These are phyloP conservation scores for Sesia apiformis DNA, from an alignment of 2,888 invertebrate species.

Conservation along the genomic window DNA sequence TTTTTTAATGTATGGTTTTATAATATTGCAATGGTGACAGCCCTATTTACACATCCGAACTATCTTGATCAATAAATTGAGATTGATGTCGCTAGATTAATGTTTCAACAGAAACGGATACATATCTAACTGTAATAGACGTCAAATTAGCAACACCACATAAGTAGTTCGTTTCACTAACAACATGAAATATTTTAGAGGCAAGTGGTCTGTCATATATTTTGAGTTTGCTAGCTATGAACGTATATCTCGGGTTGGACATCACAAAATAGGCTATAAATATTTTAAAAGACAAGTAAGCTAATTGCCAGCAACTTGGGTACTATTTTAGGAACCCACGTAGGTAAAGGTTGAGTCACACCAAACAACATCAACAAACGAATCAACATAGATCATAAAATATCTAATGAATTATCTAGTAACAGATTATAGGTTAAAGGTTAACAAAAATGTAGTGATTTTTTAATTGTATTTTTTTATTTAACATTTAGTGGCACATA, in stretches of 20 bases:
- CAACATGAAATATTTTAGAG: conserved; percentile 17
- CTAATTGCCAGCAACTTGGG: conserved; percentile 34
- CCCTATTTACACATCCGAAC: neutral
- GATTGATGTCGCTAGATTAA: neutral
- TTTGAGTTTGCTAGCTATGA: conserved; percentile 16
- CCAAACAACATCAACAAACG: neutral
- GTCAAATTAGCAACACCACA: neutral
- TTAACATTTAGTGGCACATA: too few relatives aligned
- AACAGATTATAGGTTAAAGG: too few relatives aligned
- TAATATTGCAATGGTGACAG: too few relatives aligned
- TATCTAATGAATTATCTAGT: too few relatives aligned
- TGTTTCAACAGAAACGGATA: neutral
- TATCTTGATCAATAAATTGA: neutral
- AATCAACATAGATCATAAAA: too few relatives aligned
- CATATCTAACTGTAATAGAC: neutral
- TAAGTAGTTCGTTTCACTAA: conserved; percentile 4
- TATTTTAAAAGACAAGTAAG: conserved; percentile 35
- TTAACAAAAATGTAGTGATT: too few relatives aligned
- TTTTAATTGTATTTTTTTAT: too few relatives aligned
- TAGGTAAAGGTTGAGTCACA: neutral
- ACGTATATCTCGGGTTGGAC: conserved; percentile 22
- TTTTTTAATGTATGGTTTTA: too few relatives aligned
- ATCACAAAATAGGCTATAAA: conserved; percentile 36
- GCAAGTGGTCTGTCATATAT: conserved; percentile 23
- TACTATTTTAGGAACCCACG: neutral